phyloP scores from a whole-genome alignment of 2,113 vertebrate species.

The Vanacampus margaritifer region DNA sequence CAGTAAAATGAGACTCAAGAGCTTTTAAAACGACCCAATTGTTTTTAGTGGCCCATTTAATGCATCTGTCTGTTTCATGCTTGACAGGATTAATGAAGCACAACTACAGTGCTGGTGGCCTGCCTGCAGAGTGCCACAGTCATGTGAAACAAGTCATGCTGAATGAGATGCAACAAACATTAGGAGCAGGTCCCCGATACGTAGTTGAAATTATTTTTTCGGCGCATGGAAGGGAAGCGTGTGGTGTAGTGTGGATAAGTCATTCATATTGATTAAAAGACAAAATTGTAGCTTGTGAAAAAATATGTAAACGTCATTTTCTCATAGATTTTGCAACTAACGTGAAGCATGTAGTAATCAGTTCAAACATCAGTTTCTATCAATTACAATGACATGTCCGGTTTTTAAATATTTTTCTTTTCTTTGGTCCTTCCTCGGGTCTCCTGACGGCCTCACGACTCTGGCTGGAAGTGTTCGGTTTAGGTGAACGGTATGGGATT shows the following conservation, averaged over 20 bases:
- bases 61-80: slow-evolving; percentile 15
- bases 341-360: no score
- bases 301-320: no score
- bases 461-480: no score
- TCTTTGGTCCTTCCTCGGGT: no score
- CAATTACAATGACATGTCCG: no score
- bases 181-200: background rate
- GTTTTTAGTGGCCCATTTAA: slow-evolving; percentile 19
- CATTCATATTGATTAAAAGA: slow-evolving; percentile 6
- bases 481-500: no score
- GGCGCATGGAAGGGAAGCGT: slow-evolving; percentile 7
- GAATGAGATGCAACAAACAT: slow-evolving; percentile 2
- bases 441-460: no score
- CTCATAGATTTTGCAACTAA: no score
- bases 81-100: slow-evolving; percentile 14
- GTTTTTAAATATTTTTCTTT: no score
- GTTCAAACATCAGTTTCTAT: no score
- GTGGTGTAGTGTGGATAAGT: background rate
- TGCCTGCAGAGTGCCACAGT: background rate
- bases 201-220: background rate
- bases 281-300: no score
- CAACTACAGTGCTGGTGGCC: background rate
- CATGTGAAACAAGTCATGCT: background rate
- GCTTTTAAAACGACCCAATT: slow-evolving; percentile 10
- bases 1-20: background rate